Evolutionary conservation across 2,888 invertebrate species (phyloP), one percentile per base, ranked within the genome.

Genomic region (Theodoxus fluviatilis): DNA sequence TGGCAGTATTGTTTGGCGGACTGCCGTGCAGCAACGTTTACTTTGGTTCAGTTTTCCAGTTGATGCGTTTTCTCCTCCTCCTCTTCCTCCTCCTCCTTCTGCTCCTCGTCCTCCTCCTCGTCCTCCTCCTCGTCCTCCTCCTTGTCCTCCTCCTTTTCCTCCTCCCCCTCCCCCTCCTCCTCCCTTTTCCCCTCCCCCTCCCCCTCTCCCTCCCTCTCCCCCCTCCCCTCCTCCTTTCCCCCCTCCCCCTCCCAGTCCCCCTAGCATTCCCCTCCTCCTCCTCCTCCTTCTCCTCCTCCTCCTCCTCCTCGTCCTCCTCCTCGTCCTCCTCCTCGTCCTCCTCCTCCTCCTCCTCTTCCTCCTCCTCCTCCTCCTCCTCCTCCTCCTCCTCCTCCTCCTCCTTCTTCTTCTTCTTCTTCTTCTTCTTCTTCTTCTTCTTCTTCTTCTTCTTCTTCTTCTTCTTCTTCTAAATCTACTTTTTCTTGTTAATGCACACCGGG

Each of bases 101-200:
- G 6, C 25, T 38, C 25, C 22, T 12, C 64, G 3, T 22, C 9
- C 12, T 33, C 22, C 28, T 25, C 33, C 31, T 61, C 12, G 31
- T 61, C 22, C 12, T 33, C 12, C 28, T 25, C 25, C 25, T 38
- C 9, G 6, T 64, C 25, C 40, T 40, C 25, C 37, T 64, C n/a
- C 40, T 28, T 25, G 12, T 38, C 25, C 40, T 38, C 25, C 40
- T 1, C 28, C 33, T 61, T 4, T 22, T 40, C 38, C 64, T 63
- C 47, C 18, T 38, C 40, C 63, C 38, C 52, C 61, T 43, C 65
- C 28, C 61, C 65, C 57, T 31, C 37, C 38, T 35, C 40, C 35
- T 28, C 35, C 70, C 64, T 47, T 38, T 25, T 7, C n/a, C 49
- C 49, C 49, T 7, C 25, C 49, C 52, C 1, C 52, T 1, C 25